Conservation (phyloP, 2,888 invertebrate species). For the Odontocolon sp. region DNA sequence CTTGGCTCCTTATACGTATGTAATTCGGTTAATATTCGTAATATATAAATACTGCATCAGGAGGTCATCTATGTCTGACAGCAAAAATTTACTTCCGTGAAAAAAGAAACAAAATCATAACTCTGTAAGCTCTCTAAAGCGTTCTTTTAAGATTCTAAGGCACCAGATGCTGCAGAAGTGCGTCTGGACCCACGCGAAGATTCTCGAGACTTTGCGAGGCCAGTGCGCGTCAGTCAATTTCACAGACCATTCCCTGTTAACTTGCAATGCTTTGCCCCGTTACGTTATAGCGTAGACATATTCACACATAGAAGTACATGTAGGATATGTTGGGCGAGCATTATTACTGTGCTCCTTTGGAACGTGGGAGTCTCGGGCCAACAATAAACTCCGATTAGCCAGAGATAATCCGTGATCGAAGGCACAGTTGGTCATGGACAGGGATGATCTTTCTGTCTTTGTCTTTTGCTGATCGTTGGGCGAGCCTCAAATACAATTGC, state of each 20-base stretch:
- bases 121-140: neutral
- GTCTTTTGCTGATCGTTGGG: neutral
- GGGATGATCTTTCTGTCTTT: neutral
- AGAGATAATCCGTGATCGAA: slow-evolving; percentile 62
- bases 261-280: slow-evolving; percentile 52
- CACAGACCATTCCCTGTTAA: slow-evolving; percentile 68
- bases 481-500: neutral
- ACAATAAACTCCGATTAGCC: slow-evolving; percentile 68
- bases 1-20: neutral
- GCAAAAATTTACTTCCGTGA: no score
- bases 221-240: slow-evolving; percentile 68
- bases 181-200: slow-evolving; percentile 30
- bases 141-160: slow-evolving; percentile 8
- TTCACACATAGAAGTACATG: slow-evolving; percentile 23
- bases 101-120: no score
- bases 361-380: slow-evolving; percentile 65
- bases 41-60: neutral
- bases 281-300: slow-evolving; percentile 24
- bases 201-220: slow-evolving; percentile 41
- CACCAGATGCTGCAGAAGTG: slow-evolving; percentile 16
- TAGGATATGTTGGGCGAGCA: slow-evolving; percentile 12
- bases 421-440: slow-evolving; percentile 4
- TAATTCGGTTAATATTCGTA: no score
- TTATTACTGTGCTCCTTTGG: slow-evolving; percentile 35
- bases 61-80: neutral